Percentiles rank a stretch among this genome's conserved stretches.
These are phyloP conservation scores for Tamandua tetradactyla DNA, from an alignment of 2,797 vertebrate genomes.

Conservation along the genomic window DNA sequence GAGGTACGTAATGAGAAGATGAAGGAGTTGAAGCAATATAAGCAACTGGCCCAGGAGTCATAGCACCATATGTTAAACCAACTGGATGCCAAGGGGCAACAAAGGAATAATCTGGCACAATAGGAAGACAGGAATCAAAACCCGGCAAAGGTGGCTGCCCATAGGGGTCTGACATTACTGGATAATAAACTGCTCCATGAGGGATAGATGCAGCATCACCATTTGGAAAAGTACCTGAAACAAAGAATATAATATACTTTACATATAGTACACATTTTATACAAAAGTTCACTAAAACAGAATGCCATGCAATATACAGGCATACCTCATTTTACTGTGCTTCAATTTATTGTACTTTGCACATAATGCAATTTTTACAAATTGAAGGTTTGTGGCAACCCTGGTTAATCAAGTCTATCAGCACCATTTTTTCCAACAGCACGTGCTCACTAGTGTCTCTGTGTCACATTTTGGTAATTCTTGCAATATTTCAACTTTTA, in stretches of 20 bases:
- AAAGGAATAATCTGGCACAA: conserved; percentile 87
- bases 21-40: conserved; percentile 87
- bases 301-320: background rate
- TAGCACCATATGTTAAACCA: conserved; percentile 82
- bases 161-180: conserved; percentile 88
- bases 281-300: conserved; percentile 44
- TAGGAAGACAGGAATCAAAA: conserved; percentile 83
- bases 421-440: too few species aligned
- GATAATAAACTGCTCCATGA: conserved; percentile 88
- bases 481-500: too few species aligned
- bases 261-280: background rate
- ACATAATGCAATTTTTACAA: too few species aligned
- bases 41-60: conserved; percentile 86
- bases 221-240: conserved; percentile 83
- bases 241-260: background rate
- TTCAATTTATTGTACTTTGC: too few species aligned
- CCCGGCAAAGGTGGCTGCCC: conserved; percentile 81
- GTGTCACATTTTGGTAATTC: too few species aligned
- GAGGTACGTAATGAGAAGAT: conserved; percentile 84
- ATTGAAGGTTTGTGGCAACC: too few species aligned
- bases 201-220: conserved; percentile 82
- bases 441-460: too few species aligned
- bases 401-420: too few species aligned
- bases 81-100: conserved; percentile 88
- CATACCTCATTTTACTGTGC: too few species aligned